Evolutionary conservation across 2,888 invertebrate species (phyloP).

Genomic region (Pasiphila rectangulata): DNA sequence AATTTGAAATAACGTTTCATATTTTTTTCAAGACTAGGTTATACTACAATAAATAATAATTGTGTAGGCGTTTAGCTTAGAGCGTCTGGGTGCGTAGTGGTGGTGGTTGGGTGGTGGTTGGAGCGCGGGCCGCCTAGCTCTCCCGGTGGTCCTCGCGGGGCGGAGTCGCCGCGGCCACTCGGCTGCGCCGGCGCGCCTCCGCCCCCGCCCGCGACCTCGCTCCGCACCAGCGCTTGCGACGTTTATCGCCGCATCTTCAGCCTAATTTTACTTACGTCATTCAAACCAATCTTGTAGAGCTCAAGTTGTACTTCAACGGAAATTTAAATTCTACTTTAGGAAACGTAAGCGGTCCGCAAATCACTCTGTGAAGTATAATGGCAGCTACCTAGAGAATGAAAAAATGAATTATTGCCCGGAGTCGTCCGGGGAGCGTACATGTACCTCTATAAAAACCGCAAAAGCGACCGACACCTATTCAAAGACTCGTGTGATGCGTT

Average conservation of each 20-base stretch:
- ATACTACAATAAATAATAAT: too few relatives aligned
- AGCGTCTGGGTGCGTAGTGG: conserved; percentile 18
- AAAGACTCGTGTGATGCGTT: conserved; percentile 69
- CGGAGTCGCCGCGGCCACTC: conserved; percentile 76
- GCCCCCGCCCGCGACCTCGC: conserved; percentile 34
- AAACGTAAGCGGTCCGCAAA: conserved; percentile 6
- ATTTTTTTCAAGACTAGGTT: too few relatives aligned
- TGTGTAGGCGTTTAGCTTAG: not conserved
- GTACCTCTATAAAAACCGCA: conserved; percentile 46
- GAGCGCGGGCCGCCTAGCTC: conserved; percentile 69
- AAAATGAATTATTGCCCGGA: conserved; percentile 22
- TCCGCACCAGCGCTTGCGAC: conserved; percentile 49
- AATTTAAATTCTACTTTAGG: conserved; percentile 7
- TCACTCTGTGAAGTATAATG: conserved; percentile 11
- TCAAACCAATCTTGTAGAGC: conserved; percentile 30
- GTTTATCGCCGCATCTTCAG: conserved; percentile 76
- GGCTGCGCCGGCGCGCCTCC: conserved; percentile 47
- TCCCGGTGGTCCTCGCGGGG: conserved; percentile 81
- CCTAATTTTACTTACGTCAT: conserved; percentile 67
- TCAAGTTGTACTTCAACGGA: conserved; percentile 9
- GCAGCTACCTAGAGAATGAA: conserved; percentile 10
- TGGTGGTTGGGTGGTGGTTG: conserved; percentile 32
- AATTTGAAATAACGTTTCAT: too few relatives aligned
- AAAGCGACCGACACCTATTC: conserved; percentile 68
- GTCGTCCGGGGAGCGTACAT: conserved; percentile 37